phyloP scores from a whole-genome alignment of 2,888 invertebrate species.

The Cyclophora punctaria region DNA sequence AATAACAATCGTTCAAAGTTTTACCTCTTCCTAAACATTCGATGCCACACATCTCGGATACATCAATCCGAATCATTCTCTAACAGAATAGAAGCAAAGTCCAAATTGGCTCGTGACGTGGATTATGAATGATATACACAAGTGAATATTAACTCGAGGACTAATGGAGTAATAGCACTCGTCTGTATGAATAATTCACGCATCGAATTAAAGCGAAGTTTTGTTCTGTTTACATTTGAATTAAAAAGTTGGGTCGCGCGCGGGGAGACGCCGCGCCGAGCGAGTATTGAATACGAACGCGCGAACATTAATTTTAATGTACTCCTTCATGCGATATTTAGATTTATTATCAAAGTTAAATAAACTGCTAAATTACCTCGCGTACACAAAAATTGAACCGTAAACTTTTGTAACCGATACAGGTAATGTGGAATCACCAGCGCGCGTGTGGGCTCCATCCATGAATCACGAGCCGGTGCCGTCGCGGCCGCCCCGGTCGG shows the following conservation, averaged over 20 bases:
- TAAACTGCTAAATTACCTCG: no score
- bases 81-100: constrained; percentile 7
- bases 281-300: neutral
- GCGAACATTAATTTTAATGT: no score
- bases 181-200: constrained; percentile 41
- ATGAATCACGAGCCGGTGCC: no score
- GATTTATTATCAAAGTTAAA: no score
- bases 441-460: no score
- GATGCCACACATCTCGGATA: constrained; percentile 28
- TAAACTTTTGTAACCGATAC: no score
- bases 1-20: constrained; percentile 35
- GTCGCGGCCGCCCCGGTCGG: no score
- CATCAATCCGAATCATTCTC: constrained; percentile 3
- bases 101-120: constrained; percentile 2
- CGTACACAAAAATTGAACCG: no score
- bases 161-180: constrained; percentile 40
- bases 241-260: constrained; percentile 30
- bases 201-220: constrained; percentile 39
- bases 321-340: no score
- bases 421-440: no score
- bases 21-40: constrained; percentile 30
- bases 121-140: constrained; percentile 20
- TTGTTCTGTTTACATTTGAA: constrained; percentile 38
- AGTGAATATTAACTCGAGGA: constrained; percentile 36
- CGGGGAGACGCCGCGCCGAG: neutral